A percentile compares a stretch with the other conserved stretches of the same genome.
These are phyloP conservation scores for Cynopterus brachyotis DNA, from an alignment of 2,113 vertebrate species.

Conservation along the genomic window DNA sequence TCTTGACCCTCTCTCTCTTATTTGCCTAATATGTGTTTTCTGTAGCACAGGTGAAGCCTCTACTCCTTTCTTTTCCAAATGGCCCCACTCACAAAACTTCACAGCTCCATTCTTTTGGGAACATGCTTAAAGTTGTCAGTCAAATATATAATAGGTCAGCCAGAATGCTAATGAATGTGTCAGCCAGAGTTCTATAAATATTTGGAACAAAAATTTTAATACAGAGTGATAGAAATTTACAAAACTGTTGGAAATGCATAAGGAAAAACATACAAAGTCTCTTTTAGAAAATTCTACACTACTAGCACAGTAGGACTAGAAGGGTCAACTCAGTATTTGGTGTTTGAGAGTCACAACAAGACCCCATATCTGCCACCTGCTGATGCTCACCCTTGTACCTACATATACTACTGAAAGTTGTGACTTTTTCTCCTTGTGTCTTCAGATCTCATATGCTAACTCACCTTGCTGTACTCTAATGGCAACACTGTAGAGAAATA, in stretches of 20 bases:
- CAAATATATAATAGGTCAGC: neutral
- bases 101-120: neutral
- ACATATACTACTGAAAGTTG: neutral
- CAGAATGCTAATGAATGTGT: neutral
- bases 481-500: neutral
- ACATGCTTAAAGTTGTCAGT: neutral
- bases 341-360: neutral
- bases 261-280: neutral
- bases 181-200: neutral
- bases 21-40: neutral
- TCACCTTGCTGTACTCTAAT: neutral
- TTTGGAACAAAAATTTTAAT: neutral
- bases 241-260: neutral
- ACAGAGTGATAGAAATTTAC: neutral
- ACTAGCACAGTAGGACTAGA: neutral
- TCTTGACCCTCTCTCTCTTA: neutral
- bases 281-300: neutral
- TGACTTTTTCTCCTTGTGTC: neutral
- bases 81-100: neutral
- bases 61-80: neutral
- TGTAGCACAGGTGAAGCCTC: neutral
- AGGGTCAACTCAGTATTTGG: neutral
- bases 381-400: neutral
- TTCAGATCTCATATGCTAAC: neutral
- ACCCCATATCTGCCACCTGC: neutral